Base-by-base conservation (phyloP, 2,113 vertebrate species). In the Grallaria varia region DNA sequence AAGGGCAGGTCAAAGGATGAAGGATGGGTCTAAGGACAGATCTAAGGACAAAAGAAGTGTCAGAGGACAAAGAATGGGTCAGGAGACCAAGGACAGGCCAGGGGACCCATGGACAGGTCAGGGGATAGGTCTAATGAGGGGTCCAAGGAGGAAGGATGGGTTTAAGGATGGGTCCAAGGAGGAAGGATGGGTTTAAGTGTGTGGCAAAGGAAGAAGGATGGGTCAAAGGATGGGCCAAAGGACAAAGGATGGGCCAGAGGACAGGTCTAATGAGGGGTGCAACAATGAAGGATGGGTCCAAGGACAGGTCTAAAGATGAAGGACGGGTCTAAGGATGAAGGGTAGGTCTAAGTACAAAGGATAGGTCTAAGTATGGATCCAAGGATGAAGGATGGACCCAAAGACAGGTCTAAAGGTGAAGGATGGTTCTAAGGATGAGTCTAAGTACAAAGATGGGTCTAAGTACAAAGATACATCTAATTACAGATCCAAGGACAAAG, bases 401-500 rank as follows among this genome's bases (percentile, higher is more conserved):
- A 21, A 25, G 52, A 8, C 1, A 16, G 31, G 31, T 4, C 10
- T 5, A 44, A 68, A n/a, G 37, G 8, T 15, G 4, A 68, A 44
- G 31, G 53, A 2, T 1, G 0, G 23, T 8, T 7, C 33, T 12
- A 33, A 60, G 5, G 28, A 33, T 2, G 14, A 14, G 4, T 42
- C 56, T 28, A 53, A 39, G 22, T 12, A 12, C 5, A 23, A 33
- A 8, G 17, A 5, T 20, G 15, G 15, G 10, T 13, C 8, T 9
- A 35, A 52, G 21, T 0, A 5, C 28, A 31, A 45, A 45, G 44
- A 20, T 8, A n/a, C n/a, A n/a, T n/a, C n/a, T n/a, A n/a, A n/a
- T n/a, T n/a, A n/a, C 20, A 14, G 58, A 2, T 19, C 42, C 6
- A 17, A 80, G 14, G 12, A 23, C 14, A 31, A 31, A 42, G 39